A percentile compares a stretch with the other conserved stretches of the same genome.
Evolutionary conservation across 2,888 invertebrate species (phyloP).

Genomic region (Caenorhabditis sp.): DNA sequence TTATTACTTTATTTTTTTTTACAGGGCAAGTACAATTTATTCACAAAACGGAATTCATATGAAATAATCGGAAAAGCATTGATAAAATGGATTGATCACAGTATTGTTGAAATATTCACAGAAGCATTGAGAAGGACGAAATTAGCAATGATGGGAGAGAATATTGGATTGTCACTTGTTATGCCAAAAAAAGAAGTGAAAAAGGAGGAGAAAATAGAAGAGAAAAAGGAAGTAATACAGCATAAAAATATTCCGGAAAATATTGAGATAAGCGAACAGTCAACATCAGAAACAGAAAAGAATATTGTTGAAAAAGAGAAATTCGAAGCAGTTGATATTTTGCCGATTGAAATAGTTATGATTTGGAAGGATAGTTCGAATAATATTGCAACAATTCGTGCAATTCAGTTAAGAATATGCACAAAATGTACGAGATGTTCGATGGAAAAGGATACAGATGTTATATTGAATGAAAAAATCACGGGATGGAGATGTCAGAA

Average conservation of each 20-base stretch:
- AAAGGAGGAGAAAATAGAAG: neutral
- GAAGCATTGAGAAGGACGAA: conserved; percentile 4
- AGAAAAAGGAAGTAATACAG: neutral
- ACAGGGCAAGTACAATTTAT: conserved; percentile 6
- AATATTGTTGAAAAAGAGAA: neutral
- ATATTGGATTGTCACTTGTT: conserved; percentile 2
- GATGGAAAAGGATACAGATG: neutral
- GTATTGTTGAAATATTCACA: conserved; percentile 4
- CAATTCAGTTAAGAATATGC: neutral
- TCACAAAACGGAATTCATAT: conserved; percentile 5
- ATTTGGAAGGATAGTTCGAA: conserved; percentile 8
- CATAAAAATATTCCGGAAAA: neutral
- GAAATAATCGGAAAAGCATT: conserved; percentile 14
- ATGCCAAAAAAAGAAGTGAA: neutral
- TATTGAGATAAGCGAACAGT: neutral
- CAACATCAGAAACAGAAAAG: neutral
- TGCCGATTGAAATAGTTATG: conserved; percentile 1
- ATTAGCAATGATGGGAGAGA: neutral
- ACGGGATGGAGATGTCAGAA: conserved; percentile 9
- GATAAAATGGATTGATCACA: conserved; percentile 10
- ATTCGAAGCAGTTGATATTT: neutral
- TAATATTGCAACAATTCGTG: conserved; percentile 6
- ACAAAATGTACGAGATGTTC: conserved; percentile 12
- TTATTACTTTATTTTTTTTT: neutral
- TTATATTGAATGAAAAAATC: neutral